Conservation (phyloP, 2,797 vertebrate genomes). For the Atherinosoma microstoma region DNA sequence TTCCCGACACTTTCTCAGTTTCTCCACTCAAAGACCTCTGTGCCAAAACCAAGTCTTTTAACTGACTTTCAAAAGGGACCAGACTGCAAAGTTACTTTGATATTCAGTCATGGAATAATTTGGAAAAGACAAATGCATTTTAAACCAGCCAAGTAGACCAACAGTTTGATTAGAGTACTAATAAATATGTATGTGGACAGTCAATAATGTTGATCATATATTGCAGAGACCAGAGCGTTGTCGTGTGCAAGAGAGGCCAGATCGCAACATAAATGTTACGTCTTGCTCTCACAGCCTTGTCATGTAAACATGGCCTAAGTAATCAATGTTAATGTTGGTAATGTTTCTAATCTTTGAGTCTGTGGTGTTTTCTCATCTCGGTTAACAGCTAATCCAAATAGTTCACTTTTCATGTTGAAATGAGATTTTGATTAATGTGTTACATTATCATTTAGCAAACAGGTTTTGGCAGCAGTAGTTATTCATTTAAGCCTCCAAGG, state of each 20-base stretch:
- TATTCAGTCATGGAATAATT: background rate
- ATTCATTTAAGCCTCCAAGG: background rate
- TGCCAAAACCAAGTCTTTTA: conserved; percentile 18
- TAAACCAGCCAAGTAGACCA: background rate
- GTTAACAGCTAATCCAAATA: background rate
- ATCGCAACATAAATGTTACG: too few relatives aligned
- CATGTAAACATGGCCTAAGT: too few relatives aligned
- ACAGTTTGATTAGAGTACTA: background rate
- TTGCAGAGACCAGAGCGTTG: background rate
- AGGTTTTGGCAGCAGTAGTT: background rate
- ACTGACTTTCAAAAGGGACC: conserved; percentile 22
- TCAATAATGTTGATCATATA: background rate
- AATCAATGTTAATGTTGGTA: too few relatives aligned
- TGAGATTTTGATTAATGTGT: background rate
- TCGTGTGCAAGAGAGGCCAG: too few relatives aligned
- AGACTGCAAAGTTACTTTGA: conserved; percentile 10
- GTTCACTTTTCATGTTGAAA: too few relatives aligned
- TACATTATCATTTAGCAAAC: background rate
- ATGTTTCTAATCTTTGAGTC: background rate
- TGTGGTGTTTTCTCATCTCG: background rate
- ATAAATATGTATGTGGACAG: too few relatives aligned
- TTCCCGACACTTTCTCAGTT: conserved; percentile 6
- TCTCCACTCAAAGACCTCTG: conserved; percentile 10
- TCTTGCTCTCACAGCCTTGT: too few relatives aligned
- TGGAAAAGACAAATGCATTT: background rate